Evolutionary conservation across 2,797 vertebrate genomes (phyloP).

Genomic region (Rhinogobio ventralis): DNA sequence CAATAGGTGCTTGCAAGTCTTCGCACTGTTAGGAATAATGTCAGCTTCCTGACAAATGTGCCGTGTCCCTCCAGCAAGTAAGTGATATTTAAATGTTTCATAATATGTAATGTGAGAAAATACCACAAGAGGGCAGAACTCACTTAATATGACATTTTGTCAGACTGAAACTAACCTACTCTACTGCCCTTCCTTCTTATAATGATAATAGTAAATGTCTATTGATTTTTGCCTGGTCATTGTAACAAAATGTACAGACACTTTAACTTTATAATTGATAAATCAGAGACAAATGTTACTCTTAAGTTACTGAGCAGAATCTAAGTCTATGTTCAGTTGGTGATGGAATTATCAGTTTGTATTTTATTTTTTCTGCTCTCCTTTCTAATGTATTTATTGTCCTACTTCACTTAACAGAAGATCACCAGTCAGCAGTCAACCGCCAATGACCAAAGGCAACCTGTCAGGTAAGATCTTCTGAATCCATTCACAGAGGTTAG

Average conservation of each 20-base stretch:
- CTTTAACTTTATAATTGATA: neutral
- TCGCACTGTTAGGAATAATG: slow-evolving; percentile 93
- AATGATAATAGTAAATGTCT: neutral
- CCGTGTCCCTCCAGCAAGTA: slow-evolving; percentile 91
- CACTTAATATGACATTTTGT: neutral
- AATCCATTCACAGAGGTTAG: neutral
- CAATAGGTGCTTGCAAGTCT: slow-evolving; percentile 92
- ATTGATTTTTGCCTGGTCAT: neutral
- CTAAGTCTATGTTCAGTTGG: neutral
- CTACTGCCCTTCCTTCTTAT: neutral
- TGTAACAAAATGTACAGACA: neutral
- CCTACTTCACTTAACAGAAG: slow-evolving; percentile 79
- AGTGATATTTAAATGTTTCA: slow-evolving; percentile 59
- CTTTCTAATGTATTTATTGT: neutral
- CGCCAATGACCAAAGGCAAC: slow-evolving; percentile 85
- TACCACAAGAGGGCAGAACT: slow-evolving; percentile 68
- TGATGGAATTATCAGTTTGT: neutral
- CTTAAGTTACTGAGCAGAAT: neutral
- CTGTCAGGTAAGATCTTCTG: slow-evolving; percentile 84
- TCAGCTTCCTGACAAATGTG: slow-evolving; percentile 91
- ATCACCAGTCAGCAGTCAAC: slow-evolving; percentile 88
- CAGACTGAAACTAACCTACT: neutral
- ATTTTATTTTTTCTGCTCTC: neutral
- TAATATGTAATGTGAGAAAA: neutral
- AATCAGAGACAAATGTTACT: neutral